Conservation (phyloP, 2,797 vertebrate genomes). For the Percopsis omiscomaycus region DNA sequence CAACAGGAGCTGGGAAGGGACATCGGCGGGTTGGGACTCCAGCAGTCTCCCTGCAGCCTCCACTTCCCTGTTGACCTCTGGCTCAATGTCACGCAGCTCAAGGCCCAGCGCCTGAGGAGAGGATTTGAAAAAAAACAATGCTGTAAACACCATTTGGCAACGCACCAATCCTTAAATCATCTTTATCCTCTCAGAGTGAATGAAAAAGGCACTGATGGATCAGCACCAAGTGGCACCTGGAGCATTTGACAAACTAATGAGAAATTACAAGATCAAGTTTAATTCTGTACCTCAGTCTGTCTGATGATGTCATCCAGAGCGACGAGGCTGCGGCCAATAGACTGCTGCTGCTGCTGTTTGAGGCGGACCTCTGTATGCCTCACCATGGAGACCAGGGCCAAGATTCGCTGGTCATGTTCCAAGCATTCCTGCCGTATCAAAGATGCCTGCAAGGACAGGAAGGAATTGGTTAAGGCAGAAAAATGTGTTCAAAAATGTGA, state of each 20-base stretch:
- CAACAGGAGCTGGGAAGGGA: constrained; percentile 87
- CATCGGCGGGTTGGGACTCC: constrained; percentile 76
- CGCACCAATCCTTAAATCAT: constrained; percentile 32
- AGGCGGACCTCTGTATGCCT: constrained; percentile 88
- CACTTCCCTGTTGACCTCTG: constrained; percentile 80
- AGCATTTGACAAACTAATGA: too few relatives aligned
- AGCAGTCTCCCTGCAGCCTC: constrained; percentile 79
- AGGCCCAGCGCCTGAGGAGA: constrained; percentile 76
- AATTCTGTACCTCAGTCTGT: constrained; percentile 82
- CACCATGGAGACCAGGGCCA: constrained; percentile 88
- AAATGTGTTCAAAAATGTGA: background rate
- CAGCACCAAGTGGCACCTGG: too few relatives aligned
- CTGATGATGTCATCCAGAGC: constrained; percentile 81
- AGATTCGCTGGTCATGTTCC: constrained; percentile 86
- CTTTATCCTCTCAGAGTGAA: background rate
- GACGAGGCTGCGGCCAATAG: constrained; percentile 72
- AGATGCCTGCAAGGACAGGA: constrained; percentile 59
- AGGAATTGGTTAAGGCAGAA: background rate
- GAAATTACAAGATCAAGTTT: too few relatives aligned
- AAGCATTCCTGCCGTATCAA: constrained; percentile 84
- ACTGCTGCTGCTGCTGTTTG: constrained; percentile 83
- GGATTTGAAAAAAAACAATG: constrained; percentile 30
- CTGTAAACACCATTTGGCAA: constrained; percentile 14
- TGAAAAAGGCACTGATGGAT: background rate
- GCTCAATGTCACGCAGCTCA: constrained; percentile 85